These are phyloP conservation scores for Holothuria scabra DNA, from an alignment of 53 echinoderm and acorn worm species.

Conservation along the genomic window DNA sequence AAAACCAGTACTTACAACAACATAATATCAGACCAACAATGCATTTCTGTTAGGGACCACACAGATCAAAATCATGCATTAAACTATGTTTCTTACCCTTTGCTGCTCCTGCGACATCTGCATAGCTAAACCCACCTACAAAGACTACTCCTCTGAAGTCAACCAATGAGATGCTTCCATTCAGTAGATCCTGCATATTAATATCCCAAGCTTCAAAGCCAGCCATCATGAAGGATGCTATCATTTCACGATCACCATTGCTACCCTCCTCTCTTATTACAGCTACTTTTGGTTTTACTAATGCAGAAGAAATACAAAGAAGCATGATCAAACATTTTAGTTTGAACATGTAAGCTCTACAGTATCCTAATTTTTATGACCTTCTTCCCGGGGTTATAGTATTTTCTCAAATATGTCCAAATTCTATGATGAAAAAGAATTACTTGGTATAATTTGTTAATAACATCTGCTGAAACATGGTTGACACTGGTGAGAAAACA, in stretches of 20 bases:
- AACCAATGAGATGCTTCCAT: constrained; percentile 66
- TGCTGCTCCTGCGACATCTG: constrained; percentile 91
- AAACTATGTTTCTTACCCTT: constrained; percentile 64
- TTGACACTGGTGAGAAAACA: too few species aligned
- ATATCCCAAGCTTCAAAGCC: constrained; percentile 97
- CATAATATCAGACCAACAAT: not conserved
- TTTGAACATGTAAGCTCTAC: too few species aligned
- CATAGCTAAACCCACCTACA: constrained; percentile 98
- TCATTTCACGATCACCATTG: constrained; percentile 99
- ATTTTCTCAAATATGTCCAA: too few species aligned
- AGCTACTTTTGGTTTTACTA: constrained; percentile 76
- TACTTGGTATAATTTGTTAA: too few species aligned
- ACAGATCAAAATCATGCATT: not conserved
- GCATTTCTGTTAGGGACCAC: not conserved
- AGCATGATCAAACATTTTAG: too few species aligned
- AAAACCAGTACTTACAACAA: not conserved
- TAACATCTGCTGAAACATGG: too few species aligned
- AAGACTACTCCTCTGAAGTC: constrained; percentile 94
- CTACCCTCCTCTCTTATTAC: constrained; percentile 97
- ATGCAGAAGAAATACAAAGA: too few species aligned
- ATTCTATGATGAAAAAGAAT: too few species aligned
- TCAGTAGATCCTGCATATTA: constrained; percentile 95
- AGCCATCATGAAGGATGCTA: constrained; percentile 79
- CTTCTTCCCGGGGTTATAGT: too few species aligned
- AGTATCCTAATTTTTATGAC: too few species aligned